Evolutionary conservation across 2,797 vertebrate species (phyloP).

Genomic region (Clarias fuscus): DNA sequence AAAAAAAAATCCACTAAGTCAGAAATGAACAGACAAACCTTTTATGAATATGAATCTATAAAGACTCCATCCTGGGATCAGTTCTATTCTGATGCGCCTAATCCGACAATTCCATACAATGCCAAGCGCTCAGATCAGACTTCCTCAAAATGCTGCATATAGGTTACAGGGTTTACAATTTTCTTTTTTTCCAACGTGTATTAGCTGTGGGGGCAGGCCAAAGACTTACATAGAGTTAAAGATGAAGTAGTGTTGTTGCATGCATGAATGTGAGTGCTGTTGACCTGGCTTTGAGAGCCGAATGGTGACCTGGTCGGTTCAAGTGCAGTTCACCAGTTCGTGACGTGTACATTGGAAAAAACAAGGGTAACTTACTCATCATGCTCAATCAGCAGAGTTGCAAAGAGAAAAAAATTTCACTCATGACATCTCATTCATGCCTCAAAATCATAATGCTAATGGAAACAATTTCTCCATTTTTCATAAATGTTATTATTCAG

Average conservation of each 20-base stretch:
- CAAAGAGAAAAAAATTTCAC: neutral
- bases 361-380: neutral
- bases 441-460: neutral
- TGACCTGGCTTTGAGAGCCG: slow-evolving; percentile 38
- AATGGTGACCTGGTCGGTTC: slow-evolving; percentile 58
- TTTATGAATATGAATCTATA: slow-evolving; percentile 63
- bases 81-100: slow-evolving; percentile 57
- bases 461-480: neutral
- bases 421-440: neutral
- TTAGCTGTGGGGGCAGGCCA: neutral
- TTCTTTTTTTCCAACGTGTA: slow-evolving; percentile 7
- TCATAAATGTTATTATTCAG: neutral
- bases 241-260: neutral
- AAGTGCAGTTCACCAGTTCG: slow-evolving; percentile 80
- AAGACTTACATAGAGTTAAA: slow-evolving; percentile 6
- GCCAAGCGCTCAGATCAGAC: neutral
- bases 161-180: slow-evolving; percentile 39
- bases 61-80: slow-evolving; percentile 79
- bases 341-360: slow-evolving; percentile 65
- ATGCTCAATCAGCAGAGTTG: neutral
- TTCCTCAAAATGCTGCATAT: slow-evolving; percentile 4
- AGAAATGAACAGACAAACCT: slow-evolving; percentile 37
- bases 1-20: slow-evolving; percentile 10
- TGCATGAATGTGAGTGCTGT: slow-evolving; percentile 28
- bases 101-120: slow-evolving; percentile 7